Base-by-base conservation (phyloP, 2,797 vertebrate species). In the Pipistrellus nathusii region DNA sequence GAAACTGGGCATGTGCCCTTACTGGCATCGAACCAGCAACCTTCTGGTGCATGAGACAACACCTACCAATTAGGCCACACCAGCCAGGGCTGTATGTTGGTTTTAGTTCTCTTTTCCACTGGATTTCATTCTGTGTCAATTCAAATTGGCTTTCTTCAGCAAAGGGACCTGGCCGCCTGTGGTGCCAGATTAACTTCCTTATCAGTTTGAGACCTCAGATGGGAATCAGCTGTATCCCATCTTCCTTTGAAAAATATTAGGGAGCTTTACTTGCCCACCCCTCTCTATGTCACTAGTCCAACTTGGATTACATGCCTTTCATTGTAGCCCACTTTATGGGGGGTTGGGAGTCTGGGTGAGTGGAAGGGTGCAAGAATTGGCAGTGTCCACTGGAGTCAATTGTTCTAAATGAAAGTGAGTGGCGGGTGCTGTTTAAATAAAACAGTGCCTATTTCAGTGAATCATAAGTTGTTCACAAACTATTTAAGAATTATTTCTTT, bases 401-500 rank as follows among this genome's bases (percentile, higher is more conserved):
- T 75, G 57, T 76, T 85, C 48, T 81, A 72, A 80, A 92, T 92
- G 77, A 57, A 21, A 4, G 3, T 53, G 35, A 59, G 30, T 85
- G 9, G 3, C 53, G 35, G 66, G 21, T 85, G 44, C 38, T 91
- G 3, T 88, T 82, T 84, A 86, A 64, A 53, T n/a, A 88, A 57
- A 71, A n/a, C 21, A 30, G 20, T 64, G 27, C 53, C 73, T 85
- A 10, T 35, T 85, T 85, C 25, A 86, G 55, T 32, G 57, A 27
- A 4, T 51, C 48, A 51, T 85, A 69, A 73, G 5, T 51, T 11
- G 1, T 51, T 92, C 44, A 23, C 30, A 35, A 48, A 71, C 83
- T n/a, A 93, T 76, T 94, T 80, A 21, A 27, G 27, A 75, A 71
- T 83, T 32, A 59, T 30, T 8, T 48, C 38, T 91, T 94, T 83